Evolutionary conservation across 2,888 invertebrate genomes (phyloP).

Genomic region (Argyresthia albistria): DNA sequence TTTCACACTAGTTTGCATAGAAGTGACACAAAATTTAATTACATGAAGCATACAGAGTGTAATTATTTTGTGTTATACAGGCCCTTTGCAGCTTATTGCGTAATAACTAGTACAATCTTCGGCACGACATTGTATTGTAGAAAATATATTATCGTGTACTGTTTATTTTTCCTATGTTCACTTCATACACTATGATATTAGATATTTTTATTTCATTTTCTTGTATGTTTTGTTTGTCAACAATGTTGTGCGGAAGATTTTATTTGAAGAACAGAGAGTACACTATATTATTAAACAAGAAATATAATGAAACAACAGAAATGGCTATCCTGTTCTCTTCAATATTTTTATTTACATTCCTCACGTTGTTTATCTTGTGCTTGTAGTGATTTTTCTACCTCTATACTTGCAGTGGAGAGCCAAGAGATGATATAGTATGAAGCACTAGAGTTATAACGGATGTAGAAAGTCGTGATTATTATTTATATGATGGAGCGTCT

Average conservation of each 20-base stretch:
- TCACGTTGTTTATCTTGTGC: slow-evolving; percentile 33
- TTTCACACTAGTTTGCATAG: background rate
- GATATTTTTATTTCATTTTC: no score
- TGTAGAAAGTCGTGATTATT: slow-evolving; percentile 46
- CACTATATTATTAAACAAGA: slow-evolving; percentile 32
- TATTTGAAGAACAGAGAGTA: slow-evolving; percentile 42
- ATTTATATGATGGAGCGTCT: slow-evolving; percentile 30
- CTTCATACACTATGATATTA: no score
- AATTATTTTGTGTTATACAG: slow-evolving; percentile 39
- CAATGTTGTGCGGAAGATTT: slow-evolving; percentile 42
- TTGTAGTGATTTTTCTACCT: slow-evolving; percentile 46
- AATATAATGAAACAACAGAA: slow-evolving; percentile 15
- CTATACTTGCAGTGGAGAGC: slow-evolving; percentile 43
- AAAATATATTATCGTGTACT: background rate
- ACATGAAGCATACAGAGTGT: background rate
- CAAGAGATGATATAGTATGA: slow-evolving; percentile 40
- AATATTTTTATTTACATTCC: slow-evolving; percentile 22
- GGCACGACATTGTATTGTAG: slow-evolving; percentile 21
- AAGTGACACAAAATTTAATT: background rate
- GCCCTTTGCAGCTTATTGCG: slow-evolving; percentile 28
- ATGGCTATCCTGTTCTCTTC: slow-evolving; percentile 48
- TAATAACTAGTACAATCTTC: slow-evolving; percentile 32
- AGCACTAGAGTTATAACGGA: slow-evolving; percentile 47
- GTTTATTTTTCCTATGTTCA: no score
- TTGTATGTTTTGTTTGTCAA: background rate